A percentile compares a stretch with the other conserved stretches of the same genome.
These are phyloP conservation scores for Acanthornis magna DNA, from an alignment of 2,797 vertebrate genomes.

Conservation along the genomic window DNA sequence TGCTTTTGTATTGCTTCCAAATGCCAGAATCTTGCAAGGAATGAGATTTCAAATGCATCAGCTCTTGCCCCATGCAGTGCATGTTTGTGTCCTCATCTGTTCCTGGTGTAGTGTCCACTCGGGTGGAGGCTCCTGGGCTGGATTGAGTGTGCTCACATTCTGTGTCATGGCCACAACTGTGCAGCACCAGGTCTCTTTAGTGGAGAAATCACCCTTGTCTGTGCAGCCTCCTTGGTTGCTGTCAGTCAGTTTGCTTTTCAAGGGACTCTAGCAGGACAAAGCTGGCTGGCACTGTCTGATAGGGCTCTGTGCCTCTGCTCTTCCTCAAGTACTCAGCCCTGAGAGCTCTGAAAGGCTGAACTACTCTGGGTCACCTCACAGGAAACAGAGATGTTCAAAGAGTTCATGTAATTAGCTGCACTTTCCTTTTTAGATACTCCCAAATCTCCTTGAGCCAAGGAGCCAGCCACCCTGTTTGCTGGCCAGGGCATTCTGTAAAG, in stretches of 20 bases:
- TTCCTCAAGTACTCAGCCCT: neutral
- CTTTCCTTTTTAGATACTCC: neutral
- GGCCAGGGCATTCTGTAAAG: neutral
- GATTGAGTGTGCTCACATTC: rapidly evolving
- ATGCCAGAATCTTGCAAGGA: neutral
- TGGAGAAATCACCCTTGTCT: neutral
- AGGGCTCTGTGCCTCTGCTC: neutral
- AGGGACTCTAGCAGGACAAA: neutral
- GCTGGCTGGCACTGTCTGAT: neutral
- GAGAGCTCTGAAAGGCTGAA: neutral
- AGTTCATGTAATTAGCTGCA: neutral
- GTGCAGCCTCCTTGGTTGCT: neutral
- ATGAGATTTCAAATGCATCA: neutral
- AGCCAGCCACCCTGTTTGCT: neutral
- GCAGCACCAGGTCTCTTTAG: neutral
- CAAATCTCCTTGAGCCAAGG: neutral
- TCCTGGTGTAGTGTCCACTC: rapidly evolving
- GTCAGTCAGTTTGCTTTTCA: neutral
- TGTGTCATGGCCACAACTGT: rapidly evolving
- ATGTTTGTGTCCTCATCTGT: neutral
- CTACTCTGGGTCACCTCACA: neutral
- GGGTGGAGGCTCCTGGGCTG: neutral
- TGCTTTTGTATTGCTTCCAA: neutral
- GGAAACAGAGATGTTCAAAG: neutral
- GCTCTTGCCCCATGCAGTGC: neutral